Evolutionary conservation across 2,797 vertebrate genomes (phyloP), one percentile per base, ranked within the genome.

Genomic region (Clarias platycephalus): DNA sequence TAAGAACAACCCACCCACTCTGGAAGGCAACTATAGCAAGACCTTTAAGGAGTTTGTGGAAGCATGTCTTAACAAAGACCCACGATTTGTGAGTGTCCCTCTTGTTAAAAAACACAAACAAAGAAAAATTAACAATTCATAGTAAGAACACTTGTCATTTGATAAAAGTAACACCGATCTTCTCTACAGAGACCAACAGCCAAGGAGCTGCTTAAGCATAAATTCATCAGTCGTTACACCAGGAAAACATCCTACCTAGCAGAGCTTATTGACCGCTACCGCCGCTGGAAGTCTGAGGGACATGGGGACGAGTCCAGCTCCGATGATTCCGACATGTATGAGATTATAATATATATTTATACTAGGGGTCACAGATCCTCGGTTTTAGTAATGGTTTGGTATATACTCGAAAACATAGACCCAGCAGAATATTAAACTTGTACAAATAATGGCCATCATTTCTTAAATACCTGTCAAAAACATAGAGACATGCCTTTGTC

Each of bases 261-360:
- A 12, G 96, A 97, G 89, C 94, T 97, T 86, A 97, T 99, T 0
- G 98, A 99, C 88, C 96, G 97, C 2, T 98, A 98, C 92, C 96
- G 97, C 80, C 97, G 97, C 92, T 99, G 98, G 98, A 99, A 97
- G 90, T 97, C 97, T 0, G 97, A 99, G 92, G 97, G 98, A 0
- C 97, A 99, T 0, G 97, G 97, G 0, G 98, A 99, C 26, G 97
- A 98, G 85, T 99, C 97, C 84, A 98, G 97, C 90, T 99, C 98
- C 0, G 98, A 98, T 0, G 97, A 99, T 90, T 99, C 98, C 0
- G 98, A 99, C 86, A 96, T 97, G 98, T 99, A 92, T 60, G 95
- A 66, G n/a, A 86, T 60, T 0, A 60, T 5, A 28, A 55, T 44
- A 13, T 9, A 20, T 26, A 64, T 10, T 49, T 26, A 20, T 20